Evolutionary conservation across 2,797 vertebrate genomes (phyloP), one percentile per base, ranked within the genome.

Genomic region (Phyllotis vaccarum): DNA sequence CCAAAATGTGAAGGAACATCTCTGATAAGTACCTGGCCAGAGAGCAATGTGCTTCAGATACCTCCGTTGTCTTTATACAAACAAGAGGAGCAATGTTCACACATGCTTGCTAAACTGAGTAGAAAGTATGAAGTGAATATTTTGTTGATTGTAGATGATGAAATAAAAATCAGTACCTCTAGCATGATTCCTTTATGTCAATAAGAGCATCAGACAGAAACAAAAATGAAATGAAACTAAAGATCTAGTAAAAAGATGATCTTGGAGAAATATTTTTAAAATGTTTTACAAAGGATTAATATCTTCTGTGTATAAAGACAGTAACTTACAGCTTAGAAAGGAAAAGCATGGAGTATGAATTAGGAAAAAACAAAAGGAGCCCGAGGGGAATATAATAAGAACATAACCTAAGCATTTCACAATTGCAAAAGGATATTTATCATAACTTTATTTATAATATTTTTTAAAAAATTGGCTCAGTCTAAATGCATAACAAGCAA

Each of bases 171-270:
- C 1, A 56, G 75, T 60, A 68, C 56, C 81, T 66, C 93, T 82
- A 64, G 21, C 22, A 68, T 54, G 86, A 83, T 11, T 88, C 87
- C 31, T 72, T 7, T 56, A 8, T 58, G 31, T 85, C 74, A 43
- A 46, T 90, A 81, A 95, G 80, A 86, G 40, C 54, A 70, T 70
- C 14, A 37, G 22, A 37, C 83, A 27, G 29, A 86, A 52, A 49
- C 12, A 7, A 49, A 9, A 31, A 31, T 12, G 81, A 60, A 60
- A 62, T 24, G 89, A 92, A 54, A 13, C 82, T 56, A 91, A 90
- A 75, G 87, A 91, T 56, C 86, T 29, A 5, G 75, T 66, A 37
- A 90, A 89, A 94, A 94, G 40, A 60, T n/a, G 40, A 68, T 94
- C 85, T 17, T 88, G 22, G 16, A 79, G 12, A 83, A 70, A 81